phyloP scores from a whole-genome alignment of 2,797 vertebrate species.

The Aselliscus stoliczkanus region DNA sequence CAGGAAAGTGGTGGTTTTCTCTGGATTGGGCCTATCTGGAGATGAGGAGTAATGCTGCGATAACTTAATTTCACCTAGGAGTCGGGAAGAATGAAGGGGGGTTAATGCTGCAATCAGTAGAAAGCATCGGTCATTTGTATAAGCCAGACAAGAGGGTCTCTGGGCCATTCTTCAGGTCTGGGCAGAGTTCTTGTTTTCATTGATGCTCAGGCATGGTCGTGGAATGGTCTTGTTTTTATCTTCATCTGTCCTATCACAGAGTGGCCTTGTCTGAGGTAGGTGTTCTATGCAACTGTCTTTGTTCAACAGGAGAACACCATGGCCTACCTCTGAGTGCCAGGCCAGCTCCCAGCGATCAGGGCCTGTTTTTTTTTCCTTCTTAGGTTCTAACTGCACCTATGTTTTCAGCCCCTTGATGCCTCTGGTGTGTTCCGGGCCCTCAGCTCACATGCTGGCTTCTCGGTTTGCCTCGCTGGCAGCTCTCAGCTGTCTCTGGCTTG shows the following conservation, averaged over 20 bases:
- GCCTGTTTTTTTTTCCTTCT: not conserved
- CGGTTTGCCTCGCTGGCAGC: not conserved
- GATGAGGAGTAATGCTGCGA: not conserved
- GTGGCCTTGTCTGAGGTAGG: not conserved
- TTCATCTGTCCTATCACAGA: not conserved
- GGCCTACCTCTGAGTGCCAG: not conserved
- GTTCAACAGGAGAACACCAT: not conserved
- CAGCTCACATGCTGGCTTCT: not conserved
- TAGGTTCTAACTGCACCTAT: not conserved
- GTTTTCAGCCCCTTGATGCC: not conserved
- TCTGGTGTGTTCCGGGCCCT: not conserved
- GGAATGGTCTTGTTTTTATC: not conserved
- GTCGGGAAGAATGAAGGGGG: not conserved
- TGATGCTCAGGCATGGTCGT: not conserved
- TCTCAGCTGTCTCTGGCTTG: not conserved
- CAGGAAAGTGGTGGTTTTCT: not conserved
- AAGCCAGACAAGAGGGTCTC: not conserved
- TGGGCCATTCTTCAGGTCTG: not conserved
- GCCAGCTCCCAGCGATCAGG: not conserved
- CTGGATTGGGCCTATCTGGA: not conserved
- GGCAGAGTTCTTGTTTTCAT: not conserved
- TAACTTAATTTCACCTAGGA: not conserved
- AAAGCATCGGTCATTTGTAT: not conserved
- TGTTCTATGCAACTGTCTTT: not conserved
- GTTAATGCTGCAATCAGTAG: not conserved